Percentiles rank a stretch among this genome's conserved stretches.
Evolutionary conservation across 2,797 vertebrate species (phyloP).

Genomic region (Sphaeramia orbicularis): DNA sequence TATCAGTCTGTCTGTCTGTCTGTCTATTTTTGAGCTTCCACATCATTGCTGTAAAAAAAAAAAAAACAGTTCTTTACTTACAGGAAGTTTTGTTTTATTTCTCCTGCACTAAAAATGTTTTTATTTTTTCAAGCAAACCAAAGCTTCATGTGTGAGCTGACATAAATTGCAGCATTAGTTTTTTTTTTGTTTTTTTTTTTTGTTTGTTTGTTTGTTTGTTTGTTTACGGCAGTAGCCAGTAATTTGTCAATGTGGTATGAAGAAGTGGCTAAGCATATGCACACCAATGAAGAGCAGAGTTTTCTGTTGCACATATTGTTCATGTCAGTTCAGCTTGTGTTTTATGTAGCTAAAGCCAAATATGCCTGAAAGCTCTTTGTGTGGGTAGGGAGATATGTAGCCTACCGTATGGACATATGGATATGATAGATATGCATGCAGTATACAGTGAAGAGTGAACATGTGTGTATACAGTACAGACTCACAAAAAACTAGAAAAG

Average conservation of each 20-base stretch:
- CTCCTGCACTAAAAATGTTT: background rate
- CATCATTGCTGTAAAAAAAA: background rate
- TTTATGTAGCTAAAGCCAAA: conserved; percentile 41
- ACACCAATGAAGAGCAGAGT: conserved; percentile 9
- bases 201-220: too few species aligned
- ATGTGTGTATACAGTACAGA: too few species aligned
- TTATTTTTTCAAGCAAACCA: too few species aligned
- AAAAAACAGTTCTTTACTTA: background rate
- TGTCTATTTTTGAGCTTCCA: background rate
- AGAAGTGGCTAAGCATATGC: conserved; percentile 12
- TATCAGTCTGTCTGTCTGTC: too few species aligned
- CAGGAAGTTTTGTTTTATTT: too few species aligned
- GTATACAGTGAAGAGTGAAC: conserved; percentile 16
- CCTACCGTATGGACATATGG: conserved; percentile 33
- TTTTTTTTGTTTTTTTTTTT: background rate
- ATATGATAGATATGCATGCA: conserved; percentile 29
- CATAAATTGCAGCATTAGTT: too few species aligned
- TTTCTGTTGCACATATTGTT: conserved; percentile 27
- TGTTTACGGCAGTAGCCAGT: conserved; percentile 1
- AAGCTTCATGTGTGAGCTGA: too few species aligned
- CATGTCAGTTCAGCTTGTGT: conserved; percentile 42
- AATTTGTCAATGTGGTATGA: background rate
- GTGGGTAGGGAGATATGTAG: conserved; percentile 48
- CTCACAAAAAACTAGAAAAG: too few species aligned
- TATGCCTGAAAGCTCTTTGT: conserved; percentile 36